A percentile compares a stretch with the other conserved stretches of the same genome.
These are phyloP conservation scores for Drosophila mojavensis DNA, from an alignment of 1,140 invertebrate species.

Conservation along the genomic window DNA sequence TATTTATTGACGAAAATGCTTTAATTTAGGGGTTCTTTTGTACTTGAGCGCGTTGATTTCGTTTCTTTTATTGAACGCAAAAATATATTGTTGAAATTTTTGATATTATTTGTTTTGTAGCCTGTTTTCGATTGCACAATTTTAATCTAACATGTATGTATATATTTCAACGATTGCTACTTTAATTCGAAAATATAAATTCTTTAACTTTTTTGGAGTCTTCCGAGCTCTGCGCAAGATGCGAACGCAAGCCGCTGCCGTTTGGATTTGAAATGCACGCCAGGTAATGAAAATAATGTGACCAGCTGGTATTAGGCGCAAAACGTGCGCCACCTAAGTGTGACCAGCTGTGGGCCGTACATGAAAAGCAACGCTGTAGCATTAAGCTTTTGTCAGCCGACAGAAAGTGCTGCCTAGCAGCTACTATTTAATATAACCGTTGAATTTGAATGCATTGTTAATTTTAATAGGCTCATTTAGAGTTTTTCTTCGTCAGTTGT, in stretches of 20 bases:
- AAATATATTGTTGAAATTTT: slow-evolving; percentile 9
- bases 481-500: background rate
- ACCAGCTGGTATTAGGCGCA: background rate
- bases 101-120: slow-evolving; percentile 10
- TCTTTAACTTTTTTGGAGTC: slow-evolving; percentile 26
- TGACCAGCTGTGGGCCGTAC: slow-evolving; percentile 1
- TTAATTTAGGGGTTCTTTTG: slow-evolving; percentile 3
- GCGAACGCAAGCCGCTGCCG: slow-evolving; percentile 54
- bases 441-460: background rate
- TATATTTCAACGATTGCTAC: slow-evolving; percentile 39
- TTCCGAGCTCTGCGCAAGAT: slow-evolving; percentile 44
- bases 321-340: slow-evolving; percentile 4
- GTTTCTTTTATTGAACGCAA: slow-evolving; percentile 8
- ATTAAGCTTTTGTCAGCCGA: background rate
- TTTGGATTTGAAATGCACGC: slow-evolving; percentile 63
- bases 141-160: slow-evolving; percentile 34
- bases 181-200: background rate
- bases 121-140: slow-evolving; percentile 29
- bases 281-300: slow-evolving; percentile 33
- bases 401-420: background rate
- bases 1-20: slow-evolving; percentile 2
- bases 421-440: background rate
- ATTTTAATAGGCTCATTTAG: too few species aligned
- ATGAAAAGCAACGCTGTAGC: slow-evolving; percentile 11
- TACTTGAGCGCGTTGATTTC: slow-evolving; percentile 32